phyloP scores from a whole-genome alignment of 2,888 invertebrate genomes.

The Nipponacmea schrenckii region DNA sequence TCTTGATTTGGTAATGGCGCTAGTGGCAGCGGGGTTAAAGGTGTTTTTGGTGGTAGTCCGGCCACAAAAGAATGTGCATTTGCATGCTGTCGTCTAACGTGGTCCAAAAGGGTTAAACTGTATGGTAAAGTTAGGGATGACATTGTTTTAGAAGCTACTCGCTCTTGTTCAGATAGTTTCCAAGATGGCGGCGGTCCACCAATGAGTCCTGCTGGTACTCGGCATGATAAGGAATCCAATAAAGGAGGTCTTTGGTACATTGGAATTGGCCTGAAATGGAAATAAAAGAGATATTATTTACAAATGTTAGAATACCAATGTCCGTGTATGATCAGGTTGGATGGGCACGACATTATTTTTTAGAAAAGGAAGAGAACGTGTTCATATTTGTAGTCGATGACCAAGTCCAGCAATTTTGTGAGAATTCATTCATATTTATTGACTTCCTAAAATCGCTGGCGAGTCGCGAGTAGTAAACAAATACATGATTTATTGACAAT shows the following conservation, averaged over 20 bases:
- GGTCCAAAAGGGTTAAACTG: slow-evolving; percentile 17
- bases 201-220: slow-evolving; percentile 10
- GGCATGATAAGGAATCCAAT: slow-evolving; percentile 16
- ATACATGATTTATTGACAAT: too few relatives aligned
- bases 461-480: too few relatives aligned
- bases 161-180: slow-evolving; percentile 9
- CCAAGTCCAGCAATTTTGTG: too few relatives aligned
- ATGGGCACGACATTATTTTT: too few relatives aligned
- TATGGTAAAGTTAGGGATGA: slow-evolving; percentile 15
- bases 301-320: neutral
- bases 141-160: slow-evolving; percentile 2
- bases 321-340: too few relatives aligned
- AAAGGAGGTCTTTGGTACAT: slow-evolving; percentile 39
- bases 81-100: slow-evolving; percentile 18
- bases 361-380: too few relatives aligned
- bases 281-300: neutral
- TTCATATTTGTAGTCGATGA: too few relatives aligned
- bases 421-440: too few relatives aligned
- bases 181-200: slow-evolving; percentile 1
- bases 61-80: slow-evolving; percentile 9
- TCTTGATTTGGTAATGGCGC: slow-evolving; percentile 8
- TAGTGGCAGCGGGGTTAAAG: slow-evolving; percentile 7
- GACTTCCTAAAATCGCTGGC: too few relatives aligned
- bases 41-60: slow-evolving; percentile 7
- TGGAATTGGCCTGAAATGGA: slow-evolving; percentile 48